Percentiles rank a stretch among this genome's conserved stretches.
Conservation (phyloP, 2,797 vertebrate genomes). For the Acomys russatus region DNA sequence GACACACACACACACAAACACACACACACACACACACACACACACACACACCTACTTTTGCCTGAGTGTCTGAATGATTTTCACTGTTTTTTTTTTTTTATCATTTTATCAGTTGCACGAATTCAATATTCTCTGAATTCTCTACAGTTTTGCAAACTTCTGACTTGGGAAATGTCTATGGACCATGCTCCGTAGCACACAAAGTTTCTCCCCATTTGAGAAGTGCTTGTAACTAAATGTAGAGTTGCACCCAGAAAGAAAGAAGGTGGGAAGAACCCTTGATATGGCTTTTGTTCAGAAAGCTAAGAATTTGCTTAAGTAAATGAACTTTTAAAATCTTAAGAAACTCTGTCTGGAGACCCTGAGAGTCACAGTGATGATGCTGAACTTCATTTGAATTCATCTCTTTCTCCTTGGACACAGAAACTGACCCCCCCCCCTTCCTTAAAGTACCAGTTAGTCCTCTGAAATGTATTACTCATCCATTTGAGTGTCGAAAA, state of each 20-base stretch:
- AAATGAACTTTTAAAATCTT: constrained; percentile 51
- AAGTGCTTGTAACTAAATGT: not conserved
- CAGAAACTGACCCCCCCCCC: constrained; percentile 71
- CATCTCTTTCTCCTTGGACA: constrained; percentile 73
- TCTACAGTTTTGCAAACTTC: constrained; percentile 21
- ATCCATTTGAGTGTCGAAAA: constrained; percentile 78
- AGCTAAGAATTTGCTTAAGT: constrained; percentile 4
- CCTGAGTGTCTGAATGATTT: not conserved
- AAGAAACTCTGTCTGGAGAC: constrained; percentile 30
- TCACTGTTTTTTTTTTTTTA: constrained; percentile 4
- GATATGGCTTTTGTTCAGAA: not conserved
- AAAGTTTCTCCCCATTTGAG: not conserved
- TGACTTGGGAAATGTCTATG: not conserved
- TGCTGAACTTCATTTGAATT: constrained; percentile 74
- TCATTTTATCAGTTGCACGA: not conserved
- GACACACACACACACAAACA: constrained; percentile 5
- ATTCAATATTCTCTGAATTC: not conserved
- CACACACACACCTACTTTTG: constrained; percentile 35
- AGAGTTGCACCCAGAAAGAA: not conserved
- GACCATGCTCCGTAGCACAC: not conserved
- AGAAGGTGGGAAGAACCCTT: not conserved
- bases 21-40: constrained; percentile 15
- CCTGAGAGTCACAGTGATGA: not conserved
- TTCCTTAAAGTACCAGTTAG: constrained; percentile 80
- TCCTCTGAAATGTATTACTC: constrained; percentile 80